phyloP scores from a whole-genome alignment of 2,888 invertebrate genomes.

The Helobdella robusta region DNA sequence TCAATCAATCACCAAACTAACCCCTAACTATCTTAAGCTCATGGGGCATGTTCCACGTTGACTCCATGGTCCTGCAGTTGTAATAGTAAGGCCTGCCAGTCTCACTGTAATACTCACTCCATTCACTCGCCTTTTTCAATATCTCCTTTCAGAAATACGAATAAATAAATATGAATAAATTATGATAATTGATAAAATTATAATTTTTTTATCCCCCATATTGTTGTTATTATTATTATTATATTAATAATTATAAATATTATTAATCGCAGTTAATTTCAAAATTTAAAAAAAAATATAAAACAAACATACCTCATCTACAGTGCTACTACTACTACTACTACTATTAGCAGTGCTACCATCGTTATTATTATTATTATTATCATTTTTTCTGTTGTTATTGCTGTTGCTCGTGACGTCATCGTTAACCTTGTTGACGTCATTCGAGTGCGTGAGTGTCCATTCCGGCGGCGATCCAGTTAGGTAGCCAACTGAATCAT shows the following conservation, averaged over 20 bases:
- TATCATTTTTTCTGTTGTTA: too few relatives aligned
- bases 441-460: conserved; percentile 4
- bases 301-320: background rate
- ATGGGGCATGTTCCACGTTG: conserved; percentile 94
- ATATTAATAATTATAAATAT: too few relatives aligned
- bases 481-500: conserved; percentile 7
- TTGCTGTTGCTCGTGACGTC: too few relatives aligned
- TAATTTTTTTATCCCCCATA: too few relatives aligned
- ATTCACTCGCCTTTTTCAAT: conserved; percentile 62
- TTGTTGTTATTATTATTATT: too few relatives aligned
- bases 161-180: too few relatives aligned
- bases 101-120: conserved; percentile 88
- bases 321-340: background rate
- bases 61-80: conserved; percentile 74
- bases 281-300: background rate
- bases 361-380: too few relatives aligned
- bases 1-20: background rate
- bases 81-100: conserved; percentile 73
- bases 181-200: too few relatives aligned
- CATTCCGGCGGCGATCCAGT: conserved; percentile 3
- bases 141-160: too few relatives aligned
- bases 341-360: background rate
- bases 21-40: conserved; percentile 47
- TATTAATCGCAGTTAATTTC: background rate
- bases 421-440: too few relatives aligned